A percentile compares a stretch with the other conserved stretches of the same genome.
Conservation (phyloP, 2,113 vertebrate species). For the Austrofundulus limnaeus region DNA sequence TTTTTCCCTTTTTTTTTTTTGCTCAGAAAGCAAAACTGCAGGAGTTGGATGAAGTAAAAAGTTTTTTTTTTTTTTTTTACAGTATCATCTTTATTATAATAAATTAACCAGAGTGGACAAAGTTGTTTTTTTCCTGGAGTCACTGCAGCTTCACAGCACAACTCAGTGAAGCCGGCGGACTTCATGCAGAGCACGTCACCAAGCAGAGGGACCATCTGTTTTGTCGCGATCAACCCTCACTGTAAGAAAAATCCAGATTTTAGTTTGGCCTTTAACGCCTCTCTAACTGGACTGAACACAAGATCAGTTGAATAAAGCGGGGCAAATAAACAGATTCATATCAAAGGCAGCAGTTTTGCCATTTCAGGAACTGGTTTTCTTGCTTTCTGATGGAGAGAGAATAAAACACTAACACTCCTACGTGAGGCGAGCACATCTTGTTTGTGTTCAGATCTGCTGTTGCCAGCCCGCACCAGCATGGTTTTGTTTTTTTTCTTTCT, state of each 20-base stretch:
- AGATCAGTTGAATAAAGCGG: slow-evolving; percentile 4
- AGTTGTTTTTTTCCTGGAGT: too few species aligned
- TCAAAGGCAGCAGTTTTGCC: slow-evolving; percentile 4
- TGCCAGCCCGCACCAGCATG: not conserved
- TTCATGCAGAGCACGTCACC: slow-evolving; percentile 37
- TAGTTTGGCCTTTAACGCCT: slow-evolving; percentile 5
- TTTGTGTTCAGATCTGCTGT: not conserved
- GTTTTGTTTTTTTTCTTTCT: not conserved
- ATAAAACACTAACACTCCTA: not conserved
- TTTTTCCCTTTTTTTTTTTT: slow-evolving; percentile 44
- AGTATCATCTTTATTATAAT: too few species aligned
- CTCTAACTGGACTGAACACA: slow-evolving; percentile 8
- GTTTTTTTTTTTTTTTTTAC: too few species aligned
- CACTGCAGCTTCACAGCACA: slow-evolving; percentile 5
- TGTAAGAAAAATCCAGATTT: not conserved
- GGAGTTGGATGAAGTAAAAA: not conserved
- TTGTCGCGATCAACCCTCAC: slow-evolving; percentile 3
- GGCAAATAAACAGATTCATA: slow-evolving; percentile 1
- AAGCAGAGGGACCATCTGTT: slow-evolving; percentile 1
- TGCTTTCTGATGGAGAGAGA: not conserved
- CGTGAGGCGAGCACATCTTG: not conserved
- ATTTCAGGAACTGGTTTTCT: slow-evolving; percentile 12
- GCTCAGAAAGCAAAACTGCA: slow-evolving; percentile 33
- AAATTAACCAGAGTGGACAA: too few species aligned
- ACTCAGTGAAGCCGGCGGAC: slow-evolving; percentile 16